Evolutionary conservation across 2,888 invertebrate species (phyloP), one percentile per base, ranked within the genome.

Genomic region (Acrocyrtus sp.): DNA sequence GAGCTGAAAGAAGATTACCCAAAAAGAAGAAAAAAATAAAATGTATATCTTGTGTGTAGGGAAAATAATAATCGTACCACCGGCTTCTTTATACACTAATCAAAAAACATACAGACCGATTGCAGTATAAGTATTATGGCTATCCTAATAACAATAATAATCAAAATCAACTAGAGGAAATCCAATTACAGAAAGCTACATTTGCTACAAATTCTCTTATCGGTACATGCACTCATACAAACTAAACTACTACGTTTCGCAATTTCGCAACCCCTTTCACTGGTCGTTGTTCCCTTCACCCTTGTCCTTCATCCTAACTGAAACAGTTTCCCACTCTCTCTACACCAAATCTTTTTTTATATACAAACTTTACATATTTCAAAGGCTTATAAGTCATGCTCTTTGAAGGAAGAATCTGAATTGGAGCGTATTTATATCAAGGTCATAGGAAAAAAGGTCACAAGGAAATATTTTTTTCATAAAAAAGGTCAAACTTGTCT

Each of bases 111-210:
- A 15, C 34, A 34, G 6, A 12, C 34, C 12, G 6, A 34, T 34
- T 12, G 34, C 34, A 12, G 6, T 5, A n/a, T n/a, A n/a, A n/a
- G n/a, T n/a, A 34, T 34, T 34, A 34, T 34, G 6, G 5, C 5
- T 34, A 34, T 34, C 12, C 51, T 51, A 51, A 51, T 51, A 51
- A 51, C 15, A 51, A 51, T 8, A 51, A 26, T 22, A 50, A 61
- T 65, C 34, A 43, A 27, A 43, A 29, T 51, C 51, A 24, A 29
- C n/a, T 22, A 63, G 45, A 22, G 50, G 39, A 61, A 65, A 56
- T 65, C 54, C 54, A 65, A 65, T 54, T 54, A 54, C 43, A 53
- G 17, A 45, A 56, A 54, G 45, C 63, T 51, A 51, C 58, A n/a
- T n/a, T n/a, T n/a, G n/a, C n/a, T n/a, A n/a, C n/a, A n/a, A n/a